Base-by-base conservation (phyloP, 2,797 vertebrate genomes). In the Rhadinocentrus ornatus region DNA sequence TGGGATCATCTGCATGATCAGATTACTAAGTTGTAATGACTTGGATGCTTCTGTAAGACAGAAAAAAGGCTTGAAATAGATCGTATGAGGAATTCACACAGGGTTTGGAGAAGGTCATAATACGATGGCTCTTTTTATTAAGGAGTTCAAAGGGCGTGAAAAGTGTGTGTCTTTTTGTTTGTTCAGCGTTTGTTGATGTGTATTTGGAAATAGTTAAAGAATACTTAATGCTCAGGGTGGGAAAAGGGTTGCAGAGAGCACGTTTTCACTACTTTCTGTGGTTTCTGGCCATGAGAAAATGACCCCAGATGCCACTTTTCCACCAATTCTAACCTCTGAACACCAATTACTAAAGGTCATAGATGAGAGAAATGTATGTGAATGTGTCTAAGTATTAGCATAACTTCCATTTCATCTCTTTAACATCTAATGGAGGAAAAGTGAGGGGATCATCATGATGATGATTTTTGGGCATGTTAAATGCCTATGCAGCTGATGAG, bases 261-360 rank as follows among this genome's bases (percentile, higher is more conserved):
- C 34, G 35, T 52, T 32, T 27, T 11, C 16, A 31, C 32, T 0
- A 4, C 41, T 39, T 8, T 0, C 3, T 41, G 50, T 41, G 22
- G 48, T 10, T 50, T 50, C 22, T 12, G 48, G 48, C n/a, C 10
- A 9, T 50, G 35, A 54, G 0, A 35, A 39, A 54, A 65, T 35
- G 46, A 65, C 69, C 32, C 59, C 29, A 29, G 41, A 62, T 60
- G 6, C 63, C 58, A 41, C 9, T 3, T 18, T 12, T 11, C 59
- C 37, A 34, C 44, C 53, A 66, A 69, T 56, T 35, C 50, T 59
- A 39, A 22, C 41, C n/a, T 29, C 48, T 58, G 26, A 48, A 67
- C 46, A 55, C 22, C n/a, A 69, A 74, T 71, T 57, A 65, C 29
- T 26, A 68, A 55, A 70, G 69, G 62, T 75, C 57, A 65, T 0